Evolutionary conservation across 92 coral and sea anemone genomes (phyloP), one percentile per base, ranked within the genome.

Genomic region (Ricordea florida): DNA sequence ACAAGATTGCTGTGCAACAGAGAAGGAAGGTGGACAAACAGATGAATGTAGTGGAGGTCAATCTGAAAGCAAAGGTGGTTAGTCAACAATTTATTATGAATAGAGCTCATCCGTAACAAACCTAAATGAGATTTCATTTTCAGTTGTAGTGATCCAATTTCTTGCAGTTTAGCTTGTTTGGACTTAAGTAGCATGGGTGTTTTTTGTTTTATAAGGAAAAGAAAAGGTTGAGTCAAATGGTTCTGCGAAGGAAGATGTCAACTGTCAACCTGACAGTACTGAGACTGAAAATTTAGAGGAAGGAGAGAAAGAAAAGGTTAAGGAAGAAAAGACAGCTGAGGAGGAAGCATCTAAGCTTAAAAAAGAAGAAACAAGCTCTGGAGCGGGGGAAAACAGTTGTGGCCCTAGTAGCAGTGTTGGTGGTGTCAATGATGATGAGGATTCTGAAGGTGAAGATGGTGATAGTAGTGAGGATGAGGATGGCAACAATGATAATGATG

Each of bases 401-500:
- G 73, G 61, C 5, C 44, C 58, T 8, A 41, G 25, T 29, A 35
- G 21, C 17, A 21, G 32, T 31, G 53, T 17, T 3, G 28, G 44
- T 14, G 80, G 31, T 20, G 69, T 33, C 5, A 34, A 32, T 8
- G 59, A 48, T 28, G 78, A 77, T 0, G 80, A 73, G 1, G 48
- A 36, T 8, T 66, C 66, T 0, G 79, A 24, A 22, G 85, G 64
- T 0, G 75, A 51, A 5, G 84, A 66, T 0, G 81, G 56, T 0
- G 76, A 72, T 0, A 82, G 56, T 0, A 77, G 57, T 0, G 69
- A 77, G 0, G 81, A 72, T 0, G 70, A 27, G 0, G 74, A 44
- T 2, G 85, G 78, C 0, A 72, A 61, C 3, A 72, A 77, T 1
- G 69, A 63, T 6, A 66, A 58, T 7, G 83, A 73, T 17, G 82